A percentile compares a stretch with the other conserved stretches of the same genome.
These are phyloP conservation scores for Sebastes dallii DNA, from an alignment of 2,797 vertebrate species.

Conservation along the genomic window DNA sequence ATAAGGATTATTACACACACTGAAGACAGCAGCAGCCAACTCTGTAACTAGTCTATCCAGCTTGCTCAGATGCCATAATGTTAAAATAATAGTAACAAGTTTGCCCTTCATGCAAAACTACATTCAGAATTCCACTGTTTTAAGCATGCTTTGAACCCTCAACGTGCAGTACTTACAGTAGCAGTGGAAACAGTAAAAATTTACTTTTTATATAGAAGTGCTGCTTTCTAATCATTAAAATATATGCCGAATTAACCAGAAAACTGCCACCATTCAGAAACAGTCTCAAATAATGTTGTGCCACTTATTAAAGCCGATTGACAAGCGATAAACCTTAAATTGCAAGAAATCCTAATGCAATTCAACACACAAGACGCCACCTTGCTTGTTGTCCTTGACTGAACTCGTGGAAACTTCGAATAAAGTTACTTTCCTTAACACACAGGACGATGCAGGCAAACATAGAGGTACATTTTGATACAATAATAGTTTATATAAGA, in stretches of 20 bases:
- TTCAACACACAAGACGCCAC: not conserved
- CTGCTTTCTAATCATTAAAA: not conserved
- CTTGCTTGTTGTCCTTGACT: constrained; percentile 54
- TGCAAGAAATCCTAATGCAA: accelerated
- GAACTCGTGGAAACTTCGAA: constrained; percentile 52
- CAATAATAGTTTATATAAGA: accelerated
- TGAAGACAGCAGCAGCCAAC: not conserved
- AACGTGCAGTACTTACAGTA: not conserved
- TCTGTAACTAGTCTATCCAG: not conserved
- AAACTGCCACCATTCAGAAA: not conserved
- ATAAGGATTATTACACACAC: not conserved
- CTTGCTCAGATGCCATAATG: not conserved
- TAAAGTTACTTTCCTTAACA: constrained; percentile 11
- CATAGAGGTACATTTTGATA: accelerated
- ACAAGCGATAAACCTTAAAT: not conserved
- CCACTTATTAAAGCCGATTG: accelerated
- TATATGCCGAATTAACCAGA: not conserved
- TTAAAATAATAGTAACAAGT: not conserved
- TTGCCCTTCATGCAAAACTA: not conserved
- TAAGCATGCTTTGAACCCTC: not conserved
- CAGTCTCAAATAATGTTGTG: accelerated
- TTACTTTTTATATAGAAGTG: accelerated
- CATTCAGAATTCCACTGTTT: not conserved
- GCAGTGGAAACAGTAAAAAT: not conserved
- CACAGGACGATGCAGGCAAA: accelerated